Evolutionary conservation across 2,113 vertebrate species (phyloP).

Genomic region (Neogobius melanostomus): DNA sequence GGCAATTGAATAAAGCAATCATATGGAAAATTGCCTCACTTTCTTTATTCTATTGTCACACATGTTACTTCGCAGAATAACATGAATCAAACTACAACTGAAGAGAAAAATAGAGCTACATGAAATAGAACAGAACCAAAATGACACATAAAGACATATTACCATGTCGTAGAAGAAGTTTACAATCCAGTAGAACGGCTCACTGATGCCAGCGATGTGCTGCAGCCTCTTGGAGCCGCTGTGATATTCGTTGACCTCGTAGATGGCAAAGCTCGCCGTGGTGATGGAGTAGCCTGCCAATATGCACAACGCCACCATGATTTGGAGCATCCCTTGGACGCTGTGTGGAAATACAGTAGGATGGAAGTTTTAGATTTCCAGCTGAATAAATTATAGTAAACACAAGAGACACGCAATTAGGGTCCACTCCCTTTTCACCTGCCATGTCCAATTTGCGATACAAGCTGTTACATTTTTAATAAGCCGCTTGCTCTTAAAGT

Average conservation of each 20-base stretch:
- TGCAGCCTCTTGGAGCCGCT: slow-evolving; percentile 91
- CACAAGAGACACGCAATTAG: not conserved
- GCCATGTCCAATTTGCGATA: not conserved
- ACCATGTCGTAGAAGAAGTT: slow-evolving; percentile 97
- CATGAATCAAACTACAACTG: not conserved
- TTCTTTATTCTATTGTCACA: not conserved
- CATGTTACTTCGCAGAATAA: not conserved
- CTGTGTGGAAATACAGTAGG: slow-evolving; percentile 58
- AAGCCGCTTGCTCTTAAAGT: too few relatives aligned
- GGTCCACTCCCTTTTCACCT: not conserved
- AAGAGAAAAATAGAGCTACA: not conserved
- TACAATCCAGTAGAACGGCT: slow-evolving; percentile 89
- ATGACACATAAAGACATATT: slow-evolving; percentile 32
- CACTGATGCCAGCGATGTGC: slow-evolving; percentile 90
- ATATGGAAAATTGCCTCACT: not conserved
- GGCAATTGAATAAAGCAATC: not conserved
- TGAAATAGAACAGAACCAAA: not conserved
- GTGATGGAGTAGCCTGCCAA: slow-evolving; percentile 93
- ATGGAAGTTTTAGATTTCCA: not conserved
- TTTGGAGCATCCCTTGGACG: slow-evolving; percentile 84
- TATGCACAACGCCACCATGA: slow-evolving; percentile 87
- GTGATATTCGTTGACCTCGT: slow-evolving; percentile 90
- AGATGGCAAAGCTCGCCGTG: slow-evolving; percentile 89
- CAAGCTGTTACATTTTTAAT: too few relatives aligned
- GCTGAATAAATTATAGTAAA: not conserved